Evolutionary conservation across 2,888 invertebrate species (phyloP).

Genomic region (Euspilapteryx auroguttella): DNA sequence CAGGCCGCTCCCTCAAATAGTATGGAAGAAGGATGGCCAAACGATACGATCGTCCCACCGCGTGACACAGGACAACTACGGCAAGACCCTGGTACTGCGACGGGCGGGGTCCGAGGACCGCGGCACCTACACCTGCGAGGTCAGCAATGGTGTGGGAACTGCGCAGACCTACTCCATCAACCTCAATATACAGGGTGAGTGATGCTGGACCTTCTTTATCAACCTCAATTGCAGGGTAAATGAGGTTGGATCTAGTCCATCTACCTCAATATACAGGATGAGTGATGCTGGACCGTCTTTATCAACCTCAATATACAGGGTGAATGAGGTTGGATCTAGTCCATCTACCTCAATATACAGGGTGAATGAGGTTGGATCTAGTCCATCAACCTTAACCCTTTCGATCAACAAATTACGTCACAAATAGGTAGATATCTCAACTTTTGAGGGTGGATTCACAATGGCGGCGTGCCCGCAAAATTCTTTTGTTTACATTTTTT

Average conservation of each 20-base stretch:
- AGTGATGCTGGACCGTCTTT: too few species aligned
- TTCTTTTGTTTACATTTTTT: too few species aligned
- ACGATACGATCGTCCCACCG: constrained; percentile 71
- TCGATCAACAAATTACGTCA: too few species aligned
- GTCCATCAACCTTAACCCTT: too few species aligned
- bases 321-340: too few species aligned
- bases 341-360: constrained; percentile 76
- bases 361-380: too few species aligned
- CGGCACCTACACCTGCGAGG: constrained; percentile 92
- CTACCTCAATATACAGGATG: constrained; percentile 71
- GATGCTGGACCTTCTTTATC: too few species aligned
- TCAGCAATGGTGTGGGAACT: constrained; percentile 86
- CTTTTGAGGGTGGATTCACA: too few species aligned
- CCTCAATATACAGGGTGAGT: constrained; percentile 69
- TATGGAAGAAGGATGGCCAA: constrained; percentile 85
- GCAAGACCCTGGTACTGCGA: constrained; percentile 88
- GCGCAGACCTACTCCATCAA: constrained; percentile 85
- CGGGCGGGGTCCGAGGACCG: constrained; percentile 86
- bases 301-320: too few species aligned
- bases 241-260: constrained; percentile 88
- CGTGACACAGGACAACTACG: constrained; percentile 87
- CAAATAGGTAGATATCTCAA: too few species aligned
- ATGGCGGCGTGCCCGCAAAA: too few species aligned
- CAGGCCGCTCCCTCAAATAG: constrained; percentile 89
- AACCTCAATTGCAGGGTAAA: too few species aligned